Conservation (phyloP, 2,888 invertebrate species). For the Philaethria dido region DNA sequence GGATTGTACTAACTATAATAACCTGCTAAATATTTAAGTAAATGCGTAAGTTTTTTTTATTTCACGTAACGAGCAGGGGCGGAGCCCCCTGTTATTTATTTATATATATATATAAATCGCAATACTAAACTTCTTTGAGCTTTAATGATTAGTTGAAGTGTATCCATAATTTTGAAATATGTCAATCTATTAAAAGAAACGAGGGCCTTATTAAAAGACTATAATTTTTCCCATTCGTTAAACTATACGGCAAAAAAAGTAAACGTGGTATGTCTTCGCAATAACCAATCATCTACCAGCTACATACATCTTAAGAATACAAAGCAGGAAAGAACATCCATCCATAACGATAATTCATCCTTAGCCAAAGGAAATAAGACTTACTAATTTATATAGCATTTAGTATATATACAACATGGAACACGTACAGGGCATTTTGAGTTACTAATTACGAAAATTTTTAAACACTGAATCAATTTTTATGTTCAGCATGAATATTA, state of each 20-base stretch:
- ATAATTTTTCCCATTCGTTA: constrained; percentile 38
- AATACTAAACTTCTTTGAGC: not conserved
- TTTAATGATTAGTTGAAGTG: constrained; percentile 3
- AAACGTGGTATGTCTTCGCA: constrained; percentile 35
- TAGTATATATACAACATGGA: constrained; percentile 11
- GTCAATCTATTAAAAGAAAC: constrained; percentile 31
- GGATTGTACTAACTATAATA: not conserved
- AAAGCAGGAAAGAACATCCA: constrained; percentile 36
- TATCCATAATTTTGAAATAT: constrained; percentile 22
- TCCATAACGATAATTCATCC: constrained; percentile 29
- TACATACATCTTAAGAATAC: constrained; percentile 41
- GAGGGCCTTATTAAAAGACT: constrained; percentile 32
- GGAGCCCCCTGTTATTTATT: too few species aligned
- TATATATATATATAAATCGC: too few species aligned
- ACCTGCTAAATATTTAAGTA: too few species aligned
- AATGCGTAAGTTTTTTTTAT: too few species aligned
- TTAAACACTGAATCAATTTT: constrained; percentile 45
- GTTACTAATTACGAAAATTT: constrained; percentile 46
- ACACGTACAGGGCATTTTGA: constrained; percentile 20
- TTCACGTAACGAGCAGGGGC: too few species aligned
- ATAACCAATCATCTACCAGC: constrained; percentile 43
- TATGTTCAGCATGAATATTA: constrained; percentile 42
- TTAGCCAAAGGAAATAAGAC: constrained; percentile 34
- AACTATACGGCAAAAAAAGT: constrained; percentile 40
- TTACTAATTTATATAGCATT: constrained; percentile 30